Conservation (phyloP, 2,797 vertebrate species). For the Oreonectes daqikongensis region DNA sequence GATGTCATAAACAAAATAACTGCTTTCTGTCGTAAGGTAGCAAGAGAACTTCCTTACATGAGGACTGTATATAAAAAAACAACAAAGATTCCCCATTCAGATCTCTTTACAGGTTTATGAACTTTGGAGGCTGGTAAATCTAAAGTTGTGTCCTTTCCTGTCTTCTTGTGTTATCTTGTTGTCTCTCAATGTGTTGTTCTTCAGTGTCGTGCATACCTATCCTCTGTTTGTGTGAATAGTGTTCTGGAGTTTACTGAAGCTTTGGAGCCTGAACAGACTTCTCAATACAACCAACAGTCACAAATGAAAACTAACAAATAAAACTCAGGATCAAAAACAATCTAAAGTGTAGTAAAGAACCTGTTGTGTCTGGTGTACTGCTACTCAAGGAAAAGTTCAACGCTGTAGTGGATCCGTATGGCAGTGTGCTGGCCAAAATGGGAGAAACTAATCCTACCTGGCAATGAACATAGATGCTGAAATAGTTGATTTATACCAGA, state of each 20-base stretch:
- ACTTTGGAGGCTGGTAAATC: not conserved
- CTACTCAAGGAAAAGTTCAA: not conserved
- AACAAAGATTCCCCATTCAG: not conserved
- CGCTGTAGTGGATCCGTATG: too few species aligned
- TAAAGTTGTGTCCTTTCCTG: not conserved
- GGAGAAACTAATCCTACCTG: too few species aligned
- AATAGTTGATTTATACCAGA: too few species aligned
- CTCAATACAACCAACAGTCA: not conserved
- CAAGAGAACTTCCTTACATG: not conserved
- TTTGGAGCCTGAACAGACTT: not conserved
- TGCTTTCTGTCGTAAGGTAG: not conserved
- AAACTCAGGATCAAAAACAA: not conserved
- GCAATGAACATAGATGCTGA: too few species aligned
- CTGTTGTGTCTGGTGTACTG: not conserved
- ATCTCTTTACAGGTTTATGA: conserved; percentile 1
- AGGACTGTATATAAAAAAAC: conserved; percentile 3
- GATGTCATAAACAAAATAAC: too few species aligned
- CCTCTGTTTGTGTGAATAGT: too few species aligned
- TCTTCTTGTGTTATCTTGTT: conserved; percentile 5
- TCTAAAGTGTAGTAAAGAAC: not conserved
- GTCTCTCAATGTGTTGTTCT: not conserved
- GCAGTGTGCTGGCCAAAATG: too few species aligned
- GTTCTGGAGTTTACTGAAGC: too few species aligned
- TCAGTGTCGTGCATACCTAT: not conserved
- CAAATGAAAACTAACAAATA: not conserved